Base-by-base conservation (phyloP, 2,888 invertebrate genomes). In the Diaphora mendica region DNA sequence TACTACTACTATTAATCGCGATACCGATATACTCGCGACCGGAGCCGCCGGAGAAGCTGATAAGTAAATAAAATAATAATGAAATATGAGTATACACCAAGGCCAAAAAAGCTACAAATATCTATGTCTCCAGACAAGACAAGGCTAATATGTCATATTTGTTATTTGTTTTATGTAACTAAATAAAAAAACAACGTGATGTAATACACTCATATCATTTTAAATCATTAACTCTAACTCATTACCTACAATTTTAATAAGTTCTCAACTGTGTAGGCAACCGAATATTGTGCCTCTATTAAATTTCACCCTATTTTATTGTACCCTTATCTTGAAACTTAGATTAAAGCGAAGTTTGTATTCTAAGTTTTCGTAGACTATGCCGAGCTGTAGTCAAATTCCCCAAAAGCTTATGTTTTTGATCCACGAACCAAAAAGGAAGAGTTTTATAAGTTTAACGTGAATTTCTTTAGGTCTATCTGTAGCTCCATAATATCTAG, bases 311-410 rank as follows among this genome's bases (percentile, higher is more conserved):
- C 77, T 78, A 84, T 83, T 87, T 85, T 83, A 81, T 81, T 80
- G 81, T 83, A 82, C 81, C 82, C 82, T 81, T 83, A 87, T 87
- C 83, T 86, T 80, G 83, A 85, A 90, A 88, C 86, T 88, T 87
- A 88, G 87, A 89, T 88, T 89, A 87, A 86, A 88, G 75, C 77
- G 83, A 89, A 88, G 80, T 88, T 89, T 81, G 78, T 82, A 77
- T 75, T 68, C 69, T 72, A 82, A 83, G 82, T 82, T 82, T 82
- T 79, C 82, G 75, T 81, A 82, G 74, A 77, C 76, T 74, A 79
- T 75, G 48, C 35, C 23, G 35, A 70, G 30, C 15, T 30, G 15
- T 30, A 62, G 62, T 30, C 17, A 30, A 62, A 62, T 62, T 62
- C 62, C 17, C 30, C 30, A 26, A 15, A 62, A 30, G 62, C 30